Conservation (phyloP, 2,797 vertebrate genomes). For the Enteromius fasciolatus region DNA sequence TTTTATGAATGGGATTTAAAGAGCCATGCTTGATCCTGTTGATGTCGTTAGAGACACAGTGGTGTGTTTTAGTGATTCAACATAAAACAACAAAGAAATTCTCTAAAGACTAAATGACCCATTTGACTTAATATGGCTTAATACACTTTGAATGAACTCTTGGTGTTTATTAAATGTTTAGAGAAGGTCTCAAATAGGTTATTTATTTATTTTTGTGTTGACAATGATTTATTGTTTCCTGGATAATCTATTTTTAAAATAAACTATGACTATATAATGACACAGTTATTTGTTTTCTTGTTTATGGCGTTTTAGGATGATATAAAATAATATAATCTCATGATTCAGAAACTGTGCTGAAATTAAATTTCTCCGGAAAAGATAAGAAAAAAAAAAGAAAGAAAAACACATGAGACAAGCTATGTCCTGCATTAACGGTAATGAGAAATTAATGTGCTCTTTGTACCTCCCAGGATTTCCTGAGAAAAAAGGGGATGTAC, state of each 20-base stretch:
- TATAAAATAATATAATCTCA: not conserved
- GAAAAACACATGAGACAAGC: not conserved
- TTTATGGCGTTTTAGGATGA: not conserved
- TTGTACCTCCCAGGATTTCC: slow-evolving; percentile 60
- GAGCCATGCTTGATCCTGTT: slow-evolving; percentile 39
- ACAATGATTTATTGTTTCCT: slow-evolving; percentile 15
- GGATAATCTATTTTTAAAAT: not conserved
- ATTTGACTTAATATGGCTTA: slow-evolving; percentile 1
- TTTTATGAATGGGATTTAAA: slow-evolving; percentile 66
- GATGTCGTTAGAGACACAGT: slow-evolving; percentile 27
- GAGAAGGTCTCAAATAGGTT: not conserved
- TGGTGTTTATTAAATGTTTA: not conserved
- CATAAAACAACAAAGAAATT: slow-evolving; percentile 28
- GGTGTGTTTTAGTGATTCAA: slow-evolving; percentile 25
- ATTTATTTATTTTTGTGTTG: not conserved
- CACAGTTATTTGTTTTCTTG: not conserved
- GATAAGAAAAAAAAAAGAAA: not conserved
- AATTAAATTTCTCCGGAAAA: slow-evolving; percentile 16
- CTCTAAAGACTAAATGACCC: slow-evolving; percentile 1
- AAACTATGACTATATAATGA: not conserved
- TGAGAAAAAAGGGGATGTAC: slow-evolving; percentile 42
- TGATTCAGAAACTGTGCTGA: not conserved
- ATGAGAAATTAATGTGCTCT: slow-evolving; percentile 51
- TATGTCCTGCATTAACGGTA: slow-evolving; percentile 38
- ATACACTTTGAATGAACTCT: not conserved